phyloP scores from a whole-genome alignment of 1,140 invertebrate species.

The Formica selysi region DNA sequence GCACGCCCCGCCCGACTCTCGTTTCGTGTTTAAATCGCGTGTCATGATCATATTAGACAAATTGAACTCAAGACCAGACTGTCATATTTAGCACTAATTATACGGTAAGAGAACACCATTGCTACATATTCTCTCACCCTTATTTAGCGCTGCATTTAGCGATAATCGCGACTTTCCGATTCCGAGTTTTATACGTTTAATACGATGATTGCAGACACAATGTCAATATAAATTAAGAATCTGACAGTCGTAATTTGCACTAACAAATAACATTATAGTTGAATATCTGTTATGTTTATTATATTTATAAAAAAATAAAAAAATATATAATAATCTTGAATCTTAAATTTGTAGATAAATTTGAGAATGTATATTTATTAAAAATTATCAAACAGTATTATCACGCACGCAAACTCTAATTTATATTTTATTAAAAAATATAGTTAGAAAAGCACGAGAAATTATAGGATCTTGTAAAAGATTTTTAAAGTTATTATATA shows the following conservation, averaged over 20 bases:
- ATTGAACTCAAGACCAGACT: conserved; percentile 28
- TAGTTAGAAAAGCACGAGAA: neutral
- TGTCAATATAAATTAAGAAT: neutral
- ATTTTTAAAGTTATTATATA: neutral
- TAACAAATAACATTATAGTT: neutral
- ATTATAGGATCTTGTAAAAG: neutral
- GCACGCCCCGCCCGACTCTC: conserved; percentile 4
- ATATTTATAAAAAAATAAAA: neutral
- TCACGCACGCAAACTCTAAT: neutral
- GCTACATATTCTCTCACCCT: conserved; percentile 37
- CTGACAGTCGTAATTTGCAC: neutral
- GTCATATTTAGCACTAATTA: conserved; percentile 34
- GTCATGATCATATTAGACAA: conserved; percentile 49
- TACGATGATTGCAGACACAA: neutral
- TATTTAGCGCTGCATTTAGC: conserved; percentile 25
- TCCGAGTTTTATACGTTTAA: neutral
- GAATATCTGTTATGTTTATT: neutral
- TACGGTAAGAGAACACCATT: neutral
- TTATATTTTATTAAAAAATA: conserved; percentile 7
- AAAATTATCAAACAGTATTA: neutral
- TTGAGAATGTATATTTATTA: neutral
- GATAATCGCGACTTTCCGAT: neutral
- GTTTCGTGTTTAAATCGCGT: conserved; percentile 47
- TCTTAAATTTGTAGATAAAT: neutral
- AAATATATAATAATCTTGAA: neutral